Evolutionary conservation across 2,797 vertebrate genomes (phyloP).

Genomic region (Naso thynnoides): DNA sequence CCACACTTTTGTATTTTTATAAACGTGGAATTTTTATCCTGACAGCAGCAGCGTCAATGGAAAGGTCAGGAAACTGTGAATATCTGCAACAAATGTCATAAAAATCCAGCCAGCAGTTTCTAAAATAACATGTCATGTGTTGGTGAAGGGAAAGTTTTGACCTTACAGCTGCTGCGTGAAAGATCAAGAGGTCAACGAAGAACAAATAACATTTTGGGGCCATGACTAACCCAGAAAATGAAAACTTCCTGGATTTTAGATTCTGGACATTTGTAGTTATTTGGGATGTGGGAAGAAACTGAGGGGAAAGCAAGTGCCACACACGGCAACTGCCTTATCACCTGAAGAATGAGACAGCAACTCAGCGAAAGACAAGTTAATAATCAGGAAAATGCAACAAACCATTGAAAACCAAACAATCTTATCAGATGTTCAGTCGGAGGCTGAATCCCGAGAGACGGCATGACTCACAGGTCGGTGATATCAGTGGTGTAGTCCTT

Average conservation of each 20-base stretch:
- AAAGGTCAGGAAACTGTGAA: slow-evolving; percentile 8
- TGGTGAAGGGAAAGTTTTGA: background rate
- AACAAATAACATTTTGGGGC: background rate
- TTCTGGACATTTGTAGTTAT: background rate
- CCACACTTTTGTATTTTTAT: background rate
- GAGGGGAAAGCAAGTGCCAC: background rate
- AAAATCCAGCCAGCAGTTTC: background rate
- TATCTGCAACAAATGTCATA: slow-evolving; percentile 8
- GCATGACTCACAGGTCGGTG: slow-evolving; percentile 6
- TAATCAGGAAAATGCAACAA: slow-evolving; percentile 22
- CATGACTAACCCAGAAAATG: background rate
- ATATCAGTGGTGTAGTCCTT: slow-evolving; percentile 22
- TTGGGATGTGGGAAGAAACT: background rate
- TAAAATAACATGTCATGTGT: background rate
- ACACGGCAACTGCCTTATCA: background rate
- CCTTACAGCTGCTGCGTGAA: background rate
- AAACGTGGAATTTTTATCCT: background rate
- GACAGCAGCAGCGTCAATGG: background rate
- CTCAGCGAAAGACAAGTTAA: slow-evolving; percentile 4
- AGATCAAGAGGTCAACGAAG: background rate
- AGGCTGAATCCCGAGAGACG: slow-evolving; percentile 17
- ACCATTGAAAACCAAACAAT: slow-evolving; percentile 4
- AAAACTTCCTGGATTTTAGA: background rate
- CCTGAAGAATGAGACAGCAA: slow-evolving; percentile 5
- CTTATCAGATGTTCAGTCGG: slow-evolving; percentile 45